Evolutionary conservation across 2,113 vertebrate species (phyloP).

Genomic region (Tachysurus vachellii): DNA sequence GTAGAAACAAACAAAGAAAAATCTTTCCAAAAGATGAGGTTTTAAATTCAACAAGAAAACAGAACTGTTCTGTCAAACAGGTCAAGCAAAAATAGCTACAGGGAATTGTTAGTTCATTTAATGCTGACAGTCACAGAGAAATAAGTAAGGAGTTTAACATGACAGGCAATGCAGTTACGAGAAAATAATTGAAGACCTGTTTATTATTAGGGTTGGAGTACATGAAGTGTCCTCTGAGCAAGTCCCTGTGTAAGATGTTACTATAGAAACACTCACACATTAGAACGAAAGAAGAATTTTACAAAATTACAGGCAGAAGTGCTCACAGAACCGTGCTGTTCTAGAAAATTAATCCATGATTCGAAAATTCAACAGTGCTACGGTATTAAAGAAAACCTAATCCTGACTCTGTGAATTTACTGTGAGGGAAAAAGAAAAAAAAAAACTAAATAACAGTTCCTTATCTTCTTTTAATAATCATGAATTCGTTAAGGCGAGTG

Average conservation of each 20-base stretch:
- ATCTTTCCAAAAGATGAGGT: neutral
- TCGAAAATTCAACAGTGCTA: neutral
- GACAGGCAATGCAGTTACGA: neutral
- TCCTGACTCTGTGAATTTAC: neutral
- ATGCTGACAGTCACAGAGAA: neutral
- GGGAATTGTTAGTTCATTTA: neutral
- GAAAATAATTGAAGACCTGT: neutral
- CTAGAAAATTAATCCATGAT: neutral
- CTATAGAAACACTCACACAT: neutral
- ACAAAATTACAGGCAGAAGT: neutral
- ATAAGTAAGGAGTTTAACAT: neutral
- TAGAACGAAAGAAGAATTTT: neutral
- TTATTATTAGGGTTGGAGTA: neutral
- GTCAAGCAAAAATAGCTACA: neutral
- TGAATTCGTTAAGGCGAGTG: conserved; percentile 3
- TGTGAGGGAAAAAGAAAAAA: too few relatives aligned
- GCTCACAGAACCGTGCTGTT: neutral
- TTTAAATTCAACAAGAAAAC: neutral
- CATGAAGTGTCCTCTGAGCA: too few relatives aligned
- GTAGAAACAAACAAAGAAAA: neutral
- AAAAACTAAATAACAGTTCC: neutral
- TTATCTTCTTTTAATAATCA: neutral
- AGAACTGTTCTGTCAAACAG: neutral
- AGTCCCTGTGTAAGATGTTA: neutral
- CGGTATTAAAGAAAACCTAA: neutral